These are phyloP conservation scores for Miichthys miiuy DNA, from an alignment of 2,797 vertebrate species.

Conservation along the genomic window DNA sequence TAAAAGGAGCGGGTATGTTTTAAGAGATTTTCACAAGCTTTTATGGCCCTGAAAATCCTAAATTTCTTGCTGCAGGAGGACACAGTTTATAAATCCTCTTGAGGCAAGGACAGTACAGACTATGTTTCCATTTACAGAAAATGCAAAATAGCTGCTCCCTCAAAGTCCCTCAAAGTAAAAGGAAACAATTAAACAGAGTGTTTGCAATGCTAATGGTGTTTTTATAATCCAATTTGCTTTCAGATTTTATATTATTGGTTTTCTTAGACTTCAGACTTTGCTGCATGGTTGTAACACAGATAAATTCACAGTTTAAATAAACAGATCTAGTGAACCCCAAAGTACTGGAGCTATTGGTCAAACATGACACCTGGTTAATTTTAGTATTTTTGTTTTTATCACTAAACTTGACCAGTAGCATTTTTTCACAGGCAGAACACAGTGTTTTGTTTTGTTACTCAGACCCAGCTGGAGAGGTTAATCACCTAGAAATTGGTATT, in stretches of 20 bases:
- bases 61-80: constrained; percentile 16
- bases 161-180: constrained; percentile 10
- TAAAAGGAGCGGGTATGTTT: constrained; percentile 6
- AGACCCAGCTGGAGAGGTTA: constrained; percentile 26
- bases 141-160: constrained; percentile 15
- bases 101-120: constrained; percentile 27
- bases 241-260: constrained; percentile 2
- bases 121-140: constrained; percentile 20
- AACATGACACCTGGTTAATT: background rate
- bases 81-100: constrained; percentile 27
- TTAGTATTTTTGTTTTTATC: background rate
- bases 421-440: background rate
- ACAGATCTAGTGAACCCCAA: background rate
- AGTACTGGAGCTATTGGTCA: background rate
- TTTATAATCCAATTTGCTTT: constrained; percentile 3
- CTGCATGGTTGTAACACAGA: background rate
- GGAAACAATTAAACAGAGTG: background rate
- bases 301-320: background rate
- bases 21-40: background rate
- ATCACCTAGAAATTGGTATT: too few species aligned
- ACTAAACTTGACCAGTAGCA: background rate
- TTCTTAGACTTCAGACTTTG: background rate
- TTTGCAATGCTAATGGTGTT: constrained; percentile 1
- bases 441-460: constrained; percentile 21
- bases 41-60: constrained; percentile 12